A percentile compares a stretch with the other conserved stretches of the same genome.
Evolutionary conservation across 2,113 vertebrate species (phyloP).

Genomic region (Hiodon tergisus): DNA sequence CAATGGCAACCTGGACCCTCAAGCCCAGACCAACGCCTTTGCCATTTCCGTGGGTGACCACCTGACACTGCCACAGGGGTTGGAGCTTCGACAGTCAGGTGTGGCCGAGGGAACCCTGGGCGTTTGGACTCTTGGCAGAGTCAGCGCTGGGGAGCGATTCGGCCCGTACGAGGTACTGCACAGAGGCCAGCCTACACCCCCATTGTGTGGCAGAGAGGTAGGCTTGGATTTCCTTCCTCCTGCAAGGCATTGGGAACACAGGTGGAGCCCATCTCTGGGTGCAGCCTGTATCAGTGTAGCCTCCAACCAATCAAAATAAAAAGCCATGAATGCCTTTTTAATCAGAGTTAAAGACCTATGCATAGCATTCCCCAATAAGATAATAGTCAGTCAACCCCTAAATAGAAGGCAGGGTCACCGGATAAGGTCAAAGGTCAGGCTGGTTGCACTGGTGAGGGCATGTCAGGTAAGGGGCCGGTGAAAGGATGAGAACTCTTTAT

Average conservation of each 20-base stretch:
- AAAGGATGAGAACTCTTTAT: slow-evolving; percentile 53
- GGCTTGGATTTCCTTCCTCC: slow-evolving; percentile 36
- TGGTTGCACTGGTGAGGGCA: slow-evolving; percentile 59
- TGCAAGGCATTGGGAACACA: neutral
- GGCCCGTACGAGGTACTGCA: slow-evolving; percentile 86
- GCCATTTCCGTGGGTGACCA: slow-evolving; percentile 77
- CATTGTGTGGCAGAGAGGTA: slow-evolving; percentile 89
- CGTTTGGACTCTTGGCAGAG: slow-evolving; percentile 85
- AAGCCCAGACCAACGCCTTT: slow-evolving; percentile 75
- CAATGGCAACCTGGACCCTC: slow-evolving; percentile 63
- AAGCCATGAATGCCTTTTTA: slow-evolving; percentile 77
- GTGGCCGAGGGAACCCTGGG: slow-evolving; percentile 73
- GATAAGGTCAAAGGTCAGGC: slow-evolving; percentile 71
- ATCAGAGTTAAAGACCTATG: slow-evolving; percentile 64
- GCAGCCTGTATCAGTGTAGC: slow-evolving; percentile 37
- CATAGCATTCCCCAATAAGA: slow-evolving; percentile 72
- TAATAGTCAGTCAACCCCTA: slow-evolving; percentile 70
- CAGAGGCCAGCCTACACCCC: slow-evolving; percentile 64
- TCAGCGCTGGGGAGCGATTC: slow-evolving; percentile 81
- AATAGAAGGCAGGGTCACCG: slow-evolving; percentile 72
- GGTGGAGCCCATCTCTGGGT: no score
- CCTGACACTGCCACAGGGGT: slow-evolving; percentile 76
- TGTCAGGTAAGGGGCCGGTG: slow-evolving; percentile 31
- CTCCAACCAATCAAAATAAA: slow-evolving; percentile 71
- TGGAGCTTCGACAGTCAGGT: slow-evolving; percentile 84